phyloP scores from a whole-genome alignment of 2,113 vertebrate species.

The Chaetorhynchus papuensis region DNA sequence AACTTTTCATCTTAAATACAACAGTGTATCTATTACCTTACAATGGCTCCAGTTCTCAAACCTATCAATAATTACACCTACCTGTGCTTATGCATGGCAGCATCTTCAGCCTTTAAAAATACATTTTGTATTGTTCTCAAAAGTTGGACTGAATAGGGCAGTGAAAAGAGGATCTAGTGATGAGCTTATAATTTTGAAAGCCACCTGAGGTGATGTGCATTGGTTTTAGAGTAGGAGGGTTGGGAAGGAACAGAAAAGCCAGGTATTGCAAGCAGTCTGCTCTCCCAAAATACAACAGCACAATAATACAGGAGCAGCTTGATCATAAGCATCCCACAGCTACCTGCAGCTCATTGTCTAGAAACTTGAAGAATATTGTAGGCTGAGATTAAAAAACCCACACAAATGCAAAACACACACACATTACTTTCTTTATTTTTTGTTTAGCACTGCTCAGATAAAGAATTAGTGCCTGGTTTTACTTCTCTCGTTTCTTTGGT shows the following conservation, averaged over 20 bases:
- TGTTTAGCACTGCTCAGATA: background rate
- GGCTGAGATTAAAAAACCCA: background rate
- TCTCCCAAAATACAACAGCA: background rate
- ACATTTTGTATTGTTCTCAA: background rate
- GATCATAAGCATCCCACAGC: background rate
- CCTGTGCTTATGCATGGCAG: background rate
- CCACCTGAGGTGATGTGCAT: background rate
- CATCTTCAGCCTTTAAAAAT: background rate
- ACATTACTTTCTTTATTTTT: background rate
- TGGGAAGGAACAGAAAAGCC: slow-evolving; percentile 1
- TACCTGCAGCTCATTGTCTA: background rate
- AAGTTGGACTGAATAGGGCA: background rate
- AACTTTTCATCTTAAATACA: background rate
- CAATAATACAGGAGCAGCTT: background rate
- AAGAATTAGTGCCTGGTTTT: background rate
- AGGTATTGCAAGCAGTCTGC: background rate
- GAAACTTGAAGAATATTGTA: background rate
- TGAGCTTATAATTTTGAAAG: background rate
- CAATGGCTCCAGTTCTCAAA: background rate
- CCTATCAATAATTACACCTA: background rate
- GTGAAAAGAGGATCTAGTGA: background rate
- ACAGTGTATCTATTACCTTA: background rate
- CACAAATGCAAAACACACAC: background rate
- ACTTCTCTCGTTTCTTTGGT: slow-evolving; percentile 44
- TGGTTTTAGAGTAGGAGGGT: background rate